phyloP scores from a whole-genome alignment of 2,797 vertebrate genomes.

The Eleutherodactylus coqui region DNA sequence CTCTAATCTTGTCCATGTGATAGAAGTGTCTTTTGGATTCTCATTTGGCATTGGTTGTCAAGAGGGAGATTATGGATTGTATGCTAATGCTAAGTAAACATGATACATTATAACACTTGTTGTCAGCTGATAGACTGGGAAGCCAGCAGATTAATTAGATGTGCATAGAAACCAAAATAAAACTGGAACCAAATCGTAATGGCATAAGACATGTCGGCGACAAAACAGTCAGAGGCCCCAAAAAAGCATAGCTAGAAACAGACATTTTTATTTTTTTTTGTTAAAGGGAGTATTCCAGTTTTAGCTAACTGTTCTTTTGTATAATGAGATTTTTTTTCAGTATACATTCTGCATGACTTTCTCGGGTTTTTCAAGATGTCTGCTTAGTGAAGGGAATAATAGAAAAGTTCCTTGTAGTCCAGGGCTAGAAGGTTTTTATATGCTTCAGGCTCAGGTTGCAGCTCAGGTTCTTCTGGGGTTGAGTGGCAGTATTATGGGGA shows the following conservation, averaged over 20 bases:
- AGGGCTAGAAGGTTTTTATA: too few species aligned
- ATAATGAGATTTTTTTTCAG: too few species aligned
- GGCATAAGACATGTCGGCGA: not conserved
- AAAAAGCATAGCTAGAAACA: not conserved
- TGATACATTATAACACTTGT: constrained; percentile 24
- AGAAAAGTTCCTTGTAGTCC: too few species aligned
- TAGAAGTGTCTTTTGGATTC: not conserved
- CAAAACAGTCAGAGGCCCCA: not conserved
- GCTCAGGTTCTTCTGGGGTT: too few species aligned
- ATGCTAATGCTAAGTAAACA: constrained; percentile 26
- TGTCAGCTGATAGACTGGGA: constrained; percentile 15
- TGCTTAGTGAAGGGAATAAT: too few species aligned
- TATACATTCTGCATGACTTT: too few species aligned
- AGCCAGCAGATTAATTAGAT: constrained; percentile 4
- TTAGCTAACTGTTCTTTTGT: too few species aligned
- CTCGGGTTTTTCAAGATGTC: too few species aligned
- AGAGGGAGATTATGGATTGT: not conserved
- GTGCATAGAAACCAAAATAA: constrained; percentile 2
- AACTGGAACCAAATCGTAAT: not conserved
- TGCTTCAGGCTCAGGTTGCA: too few species aligned
- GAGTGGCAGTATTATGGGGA: too few species aligned
- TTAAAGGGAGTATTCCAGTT: not conserved
- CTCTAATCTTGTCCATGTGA: not conserved
- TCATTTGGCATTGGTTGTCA: constrained; percentile 19
- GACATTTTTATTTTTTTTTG: not conserved